phyloP scores from a whole-genome alignment of 2,797 vertebrate genomes.

The Mallotus villosus region DNA sequence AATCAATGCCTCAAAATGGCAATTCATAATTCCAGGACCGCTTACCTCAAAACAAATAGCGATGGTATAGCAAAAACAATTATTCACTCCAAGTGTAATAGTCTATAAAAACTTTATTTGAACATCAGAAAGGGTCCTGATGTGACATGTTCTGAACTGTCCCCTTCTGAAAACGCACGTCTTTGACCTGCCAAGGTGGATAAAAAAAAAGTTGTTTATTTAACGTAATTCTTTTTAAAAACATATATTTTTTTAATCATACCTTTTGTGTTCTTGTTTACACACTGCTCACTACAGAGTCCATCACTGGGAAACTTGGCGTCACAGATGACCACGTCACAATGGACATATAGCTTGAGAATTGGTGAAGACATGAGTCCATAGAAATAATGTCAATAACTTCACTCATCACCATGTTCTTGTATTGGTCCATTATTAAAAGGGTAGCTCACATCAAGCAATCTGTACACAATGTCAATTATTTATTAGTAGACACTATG shows the following conservation, averaged over 20 bases:
- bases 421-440: not conserved
- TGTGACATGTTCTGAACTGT: conserved; percentile 41
- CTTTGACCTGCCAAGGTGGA: conserved; percentile 54
- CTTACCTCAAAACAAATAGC: too few relatives aligned
- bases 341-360: conserved; percentile 80
- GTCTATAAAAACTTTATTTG: conserved; percentile 32
- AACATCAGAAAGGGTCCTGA: conserved; percentile 62
- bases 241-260: not conserved
- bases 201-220: not conserved
- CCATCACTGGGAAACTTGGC: conserved; percentile 44
- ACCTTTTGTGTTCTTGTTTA: conserved; percentile 46
- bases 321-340: conserved; percentile 76
- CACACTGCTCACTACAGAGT: conserved; percentile 65
- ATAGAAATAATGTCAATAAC: not conserved
- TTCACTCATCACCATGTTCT: not conserved
- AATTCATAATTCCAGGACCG: not conserved
- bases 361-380: not conserved
- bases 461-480: too few relatives aligned
- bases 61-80: not conserved
- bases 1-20: not conserved
- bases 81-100: not conserved
- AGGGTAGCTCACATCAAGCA: not conserved
- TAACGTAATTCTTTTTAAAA: not conserved
- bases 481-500: too few relatives aligned
- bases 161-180: conserved; percentile 17